Conservation (phyloP, 2,113 vertebrate genomes). For the Chamaetylas fuelleborni region DNA sequence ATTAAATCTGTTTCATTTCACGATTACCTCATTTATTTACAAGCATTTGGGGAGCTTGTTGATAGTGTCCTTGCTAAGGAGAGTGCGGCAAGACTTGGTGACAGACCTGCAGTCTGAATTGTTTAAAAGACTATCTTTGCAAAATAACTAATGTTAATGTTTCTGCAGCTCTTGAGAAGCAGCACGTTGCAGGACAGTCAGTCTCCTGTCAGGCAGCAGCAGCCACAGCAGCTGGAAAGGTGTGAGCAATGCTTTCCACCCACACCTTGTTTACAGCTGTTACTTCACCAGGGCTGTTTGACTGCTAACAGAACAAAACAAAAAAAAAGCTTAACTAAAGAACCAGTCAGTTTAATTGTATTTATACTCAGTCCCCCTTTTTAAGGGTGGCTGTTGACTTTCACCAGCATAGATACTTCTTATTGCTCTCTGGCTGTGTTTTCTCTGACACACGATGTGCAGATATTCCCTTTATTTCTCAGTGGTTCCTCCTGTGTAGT, state of each 20-base stretch:
- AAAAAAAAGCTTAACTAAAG: neutral
- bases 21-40: neutral
- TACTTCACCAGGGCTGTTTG: neutral
- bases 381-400: neutral
- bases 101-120: neutral
- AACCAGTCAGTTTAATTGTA: neutral
- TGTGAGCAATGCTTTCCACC: neutral
- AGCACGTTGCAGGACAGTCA: fast-evolving
- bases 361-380: neutral
- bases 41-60: neutral
- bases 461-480: neutral
- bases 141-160: neutral
- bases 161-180: neutral
- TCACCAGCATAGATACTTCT: neutral
- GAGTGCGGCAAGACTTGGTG: fast-evolving
- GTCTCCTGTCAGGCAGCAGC: neutral
- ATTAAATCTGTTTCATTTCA: neutral
- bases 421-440: neutral
- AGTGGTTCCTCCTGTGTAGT: neutral
- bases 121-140: neutral
- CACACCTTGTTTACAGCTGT: slow-evolving; percentile 7
- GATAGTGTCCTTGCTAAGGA: neutral
- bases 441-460: neutral
- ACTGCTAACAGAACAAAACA: neutral
- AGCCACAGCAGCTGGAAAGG: neutral